Evolutionary conservation across 2,888 invertebrate genomes (phyloP), one percentile per base, ranked within the genome.

Genomic region (Hofmannophila pseudospretella): DNA sequence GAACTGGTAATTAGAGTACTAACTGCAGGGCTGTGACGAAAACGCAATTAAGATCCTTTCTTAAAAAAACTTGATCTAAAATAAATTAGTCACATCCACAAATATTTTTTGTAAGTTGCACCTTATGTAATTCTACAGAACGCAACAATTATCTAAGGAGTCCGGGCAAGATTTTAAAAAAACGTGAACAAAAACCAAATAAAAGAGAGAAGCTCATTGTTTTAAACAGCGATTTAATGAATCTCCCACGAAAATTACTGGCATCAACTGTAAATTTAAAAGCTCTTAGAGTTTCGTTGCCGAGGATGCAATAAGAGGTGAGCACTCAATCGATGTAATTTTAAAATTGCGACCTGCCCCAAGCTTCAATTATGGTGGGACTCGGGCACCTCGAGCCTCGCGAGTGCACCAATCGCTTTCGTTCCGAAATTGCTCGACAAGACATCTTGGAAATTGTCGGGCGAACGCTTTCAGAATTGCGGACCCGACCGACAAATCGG

Each of bases 331-430:
- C 69, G 65, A 50, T 64, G 76, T 74, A 78, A 82, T 84, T 80
- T 82, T 67, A 69, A 81, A 82, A 84, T 80, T 76, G 74, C 74
- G 69, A 75, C 66, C 67, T 74, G 78, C 78, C 75, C 58, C 65
- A 75, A 76, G 75, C 71, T 59, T 72, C 75, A 75, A 79, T 80
- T 79, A 79, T 67, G 50, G 58, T 51, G 68, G 56, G 58, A 60
- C 60, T 50, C 48, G 64, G 45, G 67, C 67, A 71, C 66, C 60
- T 67, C 58, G 53, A 55, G 54, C 59, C 58, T 57, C 51, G 62
- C 61, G 55, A 66, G 70, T 67, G 64, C 62, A 60, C 75, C 73
- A 72, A 79, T 74, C 69, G 64, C 47, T 52, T 45, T 49, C 47
- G 49, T 64, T 65, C 64, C 72, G 67, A 84, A 82, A 85, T 84